These are phyloP conservation scores for Prosapia bicincta DNA, from an alignment of 2,888 invertebrate species.

Conservation along the genomic window DNA sequence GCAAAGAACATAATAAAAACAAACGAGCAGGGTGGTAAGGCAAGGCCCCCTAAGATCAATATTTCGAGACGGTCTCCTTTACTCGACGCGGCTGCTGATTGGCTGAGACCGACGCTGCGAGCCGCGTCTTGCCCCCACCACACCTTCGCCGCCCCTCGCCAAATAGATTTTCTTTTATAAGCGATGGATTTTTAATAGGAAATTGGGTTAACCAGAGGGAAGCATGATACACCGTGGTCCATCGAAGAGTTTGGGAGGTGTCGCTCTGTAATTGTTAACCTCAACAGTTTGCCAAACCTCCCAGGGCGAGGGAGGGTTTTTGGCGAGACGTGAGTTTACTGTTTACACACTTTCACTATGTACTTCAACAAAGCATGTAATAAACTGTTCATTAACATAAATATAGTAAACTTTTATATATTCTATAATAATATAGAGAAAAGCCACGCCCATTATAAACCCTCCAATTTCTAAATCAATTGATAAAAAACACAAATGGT, in stretches of 20 bases:
- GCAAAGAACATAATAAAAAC: background rate
- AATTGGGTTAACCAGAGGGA: conserved; percentile 22
- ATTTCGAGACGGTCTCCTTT: conserved; percentile 27
- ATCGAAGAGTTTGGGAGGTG: background rate
- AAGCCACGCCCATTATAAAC: too few relatives aligned
- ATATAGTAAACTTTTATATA: too few relatives aligned
- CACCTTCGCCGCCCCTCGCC: conserved; percentile 8
- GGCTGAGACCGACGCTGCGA: conserved; percentile 20
- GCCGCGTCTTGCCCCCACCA: conserved; percentile 17
- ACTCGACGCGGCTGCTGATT: conserved; percentile 13
- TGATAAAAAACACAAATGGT: too few relatives aligned
- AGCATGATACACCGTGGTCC: background rate
- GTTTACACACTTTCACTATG: too few relatives aligned
- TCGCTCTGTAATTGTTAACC: background rate
- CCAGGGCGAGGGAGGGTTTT: background rate
- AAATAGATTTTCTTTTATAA: conserved; percentile 27
- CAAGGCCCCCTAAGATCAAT: conserved; percentile 14
- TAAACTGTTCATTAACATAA: too few relatives aligned
- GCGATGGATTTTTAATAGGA: conserved; percentile 26
- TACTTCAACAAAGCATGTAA: too few relatives aligned
- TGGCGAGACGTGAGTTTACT: too few relatives aligned
- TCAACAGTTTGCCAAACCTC: background rate
- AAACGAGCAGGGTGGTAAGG: background rate
- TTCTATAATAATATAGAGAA: too few relatives aligned
- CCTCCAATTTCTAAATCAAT: too few relatives aligned